These are phyloP conservation scores for Indicator indicator DNA, from an alignment of 2,113 vertebrate genomes.

Conservation along the genomic window DNA sequence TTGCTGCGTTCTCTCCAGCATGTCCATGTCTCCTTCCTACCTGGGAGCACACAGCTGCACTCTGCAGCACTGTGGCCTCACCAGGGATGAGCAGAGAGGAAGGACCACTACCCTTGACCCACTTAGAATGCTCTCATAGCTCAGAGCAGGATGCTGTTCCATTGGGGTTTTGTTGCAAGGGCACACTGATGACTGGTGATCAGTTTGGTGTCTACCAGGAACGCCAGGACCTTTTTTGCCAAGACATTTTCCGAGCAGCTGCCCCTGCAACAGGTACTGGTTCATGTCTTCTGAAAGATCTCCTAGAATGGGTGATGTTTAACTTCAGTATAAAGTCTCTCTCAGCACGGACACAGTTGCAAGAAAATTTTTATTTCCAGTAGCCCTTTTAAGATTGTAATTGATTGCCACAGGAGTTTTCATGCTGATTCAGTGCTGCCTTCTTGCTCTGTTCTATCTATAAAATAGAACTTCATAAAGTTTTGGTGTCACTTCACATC, in stretches of 20 bases:
- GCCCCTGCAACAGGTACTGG: neutral
- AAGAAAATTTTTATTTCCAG: neutral
- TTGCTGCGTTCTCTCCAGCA: no score
- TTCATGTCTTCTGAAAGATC: neutral
- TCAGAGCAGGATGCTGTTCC: neutral
- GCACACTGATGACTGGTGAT: fast-evolving
- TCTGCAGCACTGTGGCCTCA: neutral
- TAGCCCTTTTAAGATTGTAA: neutral
- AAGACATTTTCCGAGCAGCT: neutral
- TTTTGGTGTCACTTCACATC: neutral
- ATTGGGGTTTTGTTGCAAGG: neutral
- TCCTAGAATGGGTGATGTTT: neutral
- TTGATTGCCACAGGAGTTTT: neutral
- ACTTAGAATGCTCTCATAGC: neutral
- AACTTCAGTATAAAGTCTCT: neutral
- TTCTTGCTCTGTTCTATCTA: neutral
- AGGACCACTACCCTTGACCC: neutral
- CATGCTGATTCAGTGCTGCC: neutral
- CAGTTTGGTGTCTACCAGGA: neutral
- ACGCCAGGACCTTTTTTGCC: neutral
- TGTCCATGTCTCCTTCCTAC: neutral
- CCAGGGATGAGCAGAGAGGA: neutral
- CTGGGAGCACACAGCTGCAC: neutral
- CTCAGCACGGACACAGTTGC: neutral
- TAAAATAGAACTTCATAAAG: neutral